Evolutionary conservation across 2,888 invertebrate species (phyloP).

Genomic region (Enoplolaimus lenunculus): DNA sequence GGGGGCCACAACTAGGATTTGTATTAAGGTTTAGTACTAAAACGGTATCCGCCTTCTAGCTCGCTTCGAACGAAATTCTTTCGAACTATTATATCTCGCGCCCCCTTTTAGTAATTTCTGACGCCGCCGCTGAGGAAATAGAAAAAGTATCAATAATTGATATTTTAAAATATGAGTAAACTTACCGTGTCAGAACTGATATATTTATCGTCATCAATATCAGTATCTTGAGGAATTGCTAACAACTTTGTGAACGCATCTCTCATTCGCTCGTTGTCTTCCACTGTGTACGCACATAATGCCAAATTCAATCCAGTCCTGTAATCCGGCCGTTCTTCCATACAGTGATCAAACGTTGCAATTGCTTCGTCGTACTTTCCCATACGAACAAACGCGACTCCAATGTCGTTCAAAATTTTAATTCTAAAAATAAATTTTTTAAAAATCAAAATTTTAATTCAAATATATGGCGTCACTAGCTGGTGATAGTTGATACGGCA

Average conservation of each 20-base stretch:
- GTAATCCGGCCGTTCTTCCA: conserved; percentile 83
- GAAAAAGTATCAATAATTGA: too few relatives aligned
- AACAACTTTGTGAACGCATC: conserved; percentile 75
- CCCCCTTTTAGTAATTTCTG: too few relatives aligned
- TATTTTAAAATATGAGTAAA: too few relatives aligned
- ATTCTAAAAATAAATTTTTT: conserved; percentile 57
- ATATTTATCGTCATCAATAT: conserved; percentile 59
- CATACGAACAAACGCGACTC: conserved; percentile 80
- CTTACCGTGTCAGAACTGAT: conserved; percentile 26
- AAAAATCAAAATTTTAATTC: too few relatives aligned
- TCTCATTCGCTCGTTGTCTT: conserved; percentile 81
- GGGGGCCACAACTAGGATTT: too few relatives aligned
- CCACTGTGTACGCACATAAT: conserved; percentile 48
- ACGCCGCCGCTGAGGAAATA: too few relatives aligned
- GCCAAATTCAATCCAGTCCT: conserved; percentile 70
- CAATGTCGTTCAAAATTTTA: conserved; percentile 95
- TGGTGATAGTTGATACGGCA: too few relatives aligned
- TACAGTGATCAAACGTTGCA: conserved; percentile 89
- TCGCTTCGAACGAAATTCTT: too few relatives aligned
- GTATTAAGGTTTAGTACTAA: too few relatives aligned
- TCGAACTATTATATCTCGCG: too few relatives aligned
- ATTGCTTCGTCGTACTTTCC: conserved; percentile 90
- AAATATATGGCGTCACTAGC: too few relatives aligned
- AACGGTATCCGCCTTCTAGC: too few relatives aligned
- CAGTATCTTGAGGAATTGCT: conserved; percentile 62